Evolutionary conservation across 1,140 invertebrate genomes (phyloP), one percentile per base, ranked within the genome.

Genomic region (Homalodisca vitripennis): DNA sequence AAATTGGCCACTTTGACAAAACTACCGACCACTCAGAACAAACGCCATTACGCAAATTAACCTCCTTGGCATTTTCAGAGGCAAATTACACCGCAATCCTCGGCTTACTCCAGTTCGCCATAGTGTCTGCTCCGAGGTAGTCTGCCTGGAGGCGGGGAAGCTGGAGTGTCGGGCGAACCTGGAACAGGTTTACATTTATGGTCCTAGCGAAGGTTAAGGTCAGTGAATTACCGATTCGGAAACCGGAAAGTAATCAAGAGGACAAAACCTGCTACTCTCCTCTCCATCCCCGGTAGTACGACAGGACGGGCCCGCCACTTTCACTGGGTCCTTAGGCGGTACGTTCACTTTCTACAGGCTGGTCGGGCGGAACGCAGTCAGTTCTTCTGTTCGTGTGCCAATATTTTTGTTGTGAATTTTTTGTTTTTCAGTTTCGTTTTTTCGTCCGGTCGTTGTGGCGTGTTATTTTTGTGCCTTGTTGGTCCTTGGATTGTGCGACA

Each of bases 221-320:
- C 17, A 60, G 55, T 60, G 55, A 29, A 60, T 60, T 60, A 60
- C 55, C 55, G 55, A 60, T 27, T 60, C 55, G 2, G 3, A 60
- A 60, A 60, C 55, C 55, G 55, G 55, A 60, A 60, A 60, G 10
- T 60, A 27, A 30, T 24, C 22, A 60, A 60, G 22, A 13, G 6
- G 55, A 6, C 22, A 6, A 6, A 22, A 6, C 26, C 26, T 27
- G 3, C 55, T 17, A n/a, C n/a, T n/a, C n/a, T n/a, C n/a, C n/a
- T n/a, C n/a, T n/a, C n/a, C n/a, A n/a, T n/a, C n/a, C n/a, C n/a
- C n/a, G n/a, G n/a, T n/a, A n/a, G n/a, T n/a, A 41, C 34, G 34
- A 41, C 34, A 10, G 34, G 17, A n/a, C n/a, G n/a, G n/a, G n/a
- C n/a, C 48, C n/a, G 3, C 1, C 55, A 60, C 55, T 60, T 60